Evolutionary conservation across 2,113 vertebrate genomes (phyloP), one percentile per base, ranked within the genome.

Genomic region (Anthoscopus minutus): DNA sequence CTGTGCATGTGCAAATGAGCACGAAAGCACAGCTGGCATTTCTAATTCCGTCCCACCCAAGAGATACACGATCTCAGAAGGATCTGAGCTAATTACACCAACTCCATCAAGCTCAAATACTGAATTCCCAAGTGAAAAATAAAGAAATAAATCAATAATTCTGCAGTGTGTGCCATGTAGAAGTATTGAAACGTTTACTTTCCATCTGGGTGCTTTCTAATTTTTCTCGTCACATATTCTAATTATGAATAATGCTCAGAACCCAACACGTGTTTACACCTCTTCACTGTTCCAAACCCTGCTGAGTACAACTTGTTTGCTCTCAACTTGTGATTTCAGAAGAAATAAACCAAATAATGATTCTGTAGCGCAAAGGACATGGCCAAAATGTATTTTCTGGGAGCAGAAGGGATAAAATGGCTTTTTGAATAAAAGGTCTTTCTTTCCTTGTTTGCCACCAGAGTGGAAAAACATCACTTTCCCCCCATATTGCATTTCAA

Each of bases 71-170:
- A 70, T 90, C 92, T 66, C 88, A 73, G 65, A 93, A 86, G 44
- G 54, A 77, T 62, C 85, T 45, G 27, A 86, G 67, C 62, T 86
- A 83, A 95, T 91, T 66, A 38, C 79, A 89, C 35, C 56, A 65
- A 64, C 79, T 62, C 15, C 93, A 88, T 62, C 88, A 74, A 88
- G 88, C 76, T 81, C 92, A 93, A 95, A 96, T 61, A 90, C 88
- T 83, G 82, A 93, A 81, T 60, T 81, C 83, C 64, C 64, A 28
- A 51, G 71, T 10, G 84, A 8, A 17, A 44, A 40, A 48, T 5
- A 27, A 50, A 42, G 7, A 30, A 53, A 62, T 47, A 5, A 64
- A 56, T 24, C 8, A 3, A 30, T 35, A 30, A 84, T n/a, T 28
- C 47, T 30, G 57, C 40, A 5, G 76, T 16, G 6, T 48, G 58